Evolutionary conservation across 1,140 invertebrate genomes (phyloP), one percentile per base, ranked within the genome.

Genomic region (Atopsyche davidsoni): DNA sequence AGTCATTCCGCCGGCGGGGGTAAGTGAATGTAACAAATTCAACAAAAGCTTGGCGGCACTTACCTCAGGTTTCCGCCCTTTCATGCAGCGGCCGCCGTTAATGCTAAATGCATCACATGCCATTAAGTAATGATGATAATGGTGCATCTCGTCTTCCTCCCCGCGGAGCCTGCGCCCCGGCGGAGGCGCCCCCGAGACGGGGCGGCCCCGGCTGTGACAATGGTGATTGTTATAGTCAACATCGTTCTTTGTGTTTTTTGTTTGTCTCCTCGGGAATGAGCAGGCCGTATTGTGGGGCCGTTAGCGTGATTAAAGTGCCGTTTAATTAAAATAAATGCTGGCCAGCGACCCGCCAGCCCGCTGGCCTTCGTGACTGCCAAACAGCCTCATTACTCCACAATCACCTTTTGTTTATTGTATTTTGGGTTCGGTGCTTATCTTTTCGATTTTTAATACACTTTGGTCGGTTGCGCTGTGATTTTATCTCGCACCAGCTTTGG

Each of bases 81-180:
- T 49, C 16, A 18, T 11, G n/a, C 23, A 18, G 25, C 34, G 25
- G 28, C 47, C 35, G 41, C 53, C 53, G 46, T 55, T 55, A 55
- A 31, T 50, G 47, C 47, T 51, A 55, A 55, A 55, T 55, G 53
- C 53, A 55, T 51, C 53, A 51, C 53, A 51, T 55, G 47, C 53
- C 53, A 55, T 55, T 55, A 55, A 55, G 53, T 55, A 55, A 55
- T 51, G 53, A 46, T 25, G 53, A 35, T 54, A 54, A 54, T 46
- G 53, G 46, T 55, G 43, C 47, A 51, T 46, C 46, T 51, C 47
- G 47, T 46, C 47, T 43, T 45, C 32, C 46, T 49, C 35, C n/a
- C 21, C 43, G 36, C 44, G 35, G 23, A 14, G 17, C n/a, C n/a
- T 32, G 36, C 14, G 39, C 13, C 11, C 17, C 32, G 42, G 16